Conservation (phyloP, 2,888 invertebrate species). For the Yponomeuta evonymella region DNA sequence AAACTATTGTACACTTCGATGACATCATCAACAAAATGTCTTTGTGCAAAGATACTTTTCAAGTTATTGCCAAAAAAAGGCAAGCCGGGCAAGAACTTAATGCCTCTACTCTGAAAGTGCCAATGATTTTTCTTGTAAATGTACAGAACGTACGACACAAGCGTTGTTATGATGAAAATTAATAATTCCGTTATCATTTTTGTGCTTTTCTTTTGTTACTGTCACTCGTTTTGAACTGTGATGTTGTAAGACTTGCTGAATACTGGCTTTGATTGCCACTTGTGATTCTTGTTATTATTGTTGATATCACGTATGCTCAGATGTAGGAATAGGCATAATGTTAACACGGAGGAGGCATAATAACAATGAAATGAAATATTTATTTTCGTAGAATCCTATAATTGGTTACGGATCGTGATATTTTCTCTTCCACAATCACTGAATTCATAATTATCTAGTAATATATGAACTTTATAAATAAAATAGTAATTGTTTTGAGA, state of each 20-base stretch:
- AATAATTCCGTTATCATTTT: conserved; percentile 52
- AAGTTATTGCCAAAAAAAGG: conserved; percentile 54
- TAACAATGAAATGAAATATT: too few relatives aligned
- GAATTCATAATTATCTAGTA: too few relatives aligned
- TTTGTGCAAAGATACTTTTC: conserved; percentile 32
- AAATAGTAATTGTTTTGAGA: too few relatives aligned
- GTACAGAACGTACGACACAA: conserved; percentile 39
- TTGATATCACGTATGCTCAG: background rate
- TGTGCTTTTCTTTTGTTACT: background rate
- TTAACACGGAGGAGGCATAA: too few relatives aligned
- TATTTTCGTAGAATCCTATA: too few relatives aligned
- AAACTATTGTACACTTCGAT: conserved; percentile 45
- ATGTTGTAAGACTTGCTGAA: background rate
- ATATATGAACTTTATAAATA: too few relatives aligned
- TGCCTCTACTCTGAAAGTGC: conserved; percentile 36
- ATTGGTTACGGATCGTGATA: too few relatives aligned
- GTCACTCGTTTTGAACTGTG: background rate
- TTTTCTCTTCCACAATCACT: too few relatives aligned
- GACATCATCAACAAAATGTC: conserved; percentile 44
- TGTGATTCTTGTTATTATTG: background rate
- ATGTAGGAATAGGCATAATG: too few relatives aligned
- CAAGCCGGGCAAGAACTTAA: conserved; percentile 45
- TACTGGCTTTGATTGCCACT: background rate
- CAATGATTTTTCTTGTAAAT: conserved; percentile 37
- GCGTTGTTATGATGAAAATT: conserved; percentile 38